Evolutionary conservation across 2,888 invertebrate species (phyloP).

Genomic region (Scaptomyza tumidula): DNA sequence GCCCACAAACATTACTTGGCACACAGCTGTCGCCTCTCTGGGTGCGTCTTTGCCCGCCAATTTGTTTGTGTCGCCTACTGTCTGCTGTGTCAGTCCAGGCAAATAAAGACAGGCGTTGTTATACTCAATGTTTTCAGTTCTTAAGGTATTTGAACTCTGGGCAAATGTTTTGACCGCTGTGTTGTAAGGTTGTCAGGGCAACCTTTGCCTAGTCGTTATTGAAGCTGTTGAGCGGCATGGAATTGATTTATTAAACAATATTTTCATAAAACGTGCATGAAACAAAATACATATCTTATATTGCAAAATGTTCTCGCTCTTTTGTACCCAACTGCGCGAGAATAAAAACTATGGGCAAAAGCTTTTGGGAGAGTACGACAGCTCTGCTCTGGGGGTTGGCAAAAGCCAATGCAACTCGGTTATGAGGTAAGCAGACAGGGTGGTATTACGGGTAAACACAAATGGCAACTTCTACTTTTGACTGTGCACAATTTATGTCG

Average conservation of each 20-base stretch:
- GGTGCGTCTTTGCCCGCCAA: conserved; percentile 6
- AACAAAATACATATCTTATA: neutral
- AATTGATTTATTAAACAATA: conserved; percentile 30
- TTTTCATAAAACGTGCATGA: conserved; percentile 10
- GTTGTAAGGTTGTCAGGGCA: conserved; percentile 18
- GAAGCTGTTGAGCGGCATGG: neutral
- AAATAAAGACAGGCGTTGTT: neutral
- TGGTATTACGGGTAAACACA: neutral
- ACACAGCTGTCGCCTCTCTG: conserved; percentile 24
- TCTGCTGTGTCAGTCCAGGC: conserved; percentile 1
- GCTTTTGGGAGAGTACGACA: conserved; percentile 5
- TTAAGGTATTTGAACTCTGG: conserved; percentile 50
- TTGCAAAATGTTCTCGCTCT: neutral
- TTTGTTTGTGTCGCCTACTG: conserved; percentile 5
- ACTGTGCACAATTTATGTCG: conserved; percentile 20
- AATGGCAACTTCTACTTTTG: conserved; percentile 25
- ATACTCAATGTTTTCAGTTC: neutral
- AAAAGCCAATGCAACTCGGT: conserved; percentile 11
- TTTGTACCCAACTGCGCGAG: neutral
- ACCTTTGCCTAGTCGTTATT: conserved; percentile 13
- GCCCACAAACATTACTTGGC: conserved; percentile 11
- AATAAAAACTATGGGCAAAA: conserved; percentile 7
- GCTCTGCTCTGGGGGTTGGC: conserved; percentile 3
- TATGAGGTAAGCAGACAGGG: conserved; percentile 16
- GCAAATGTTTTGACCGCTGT: conserved; percentile 40